Evolutionary conservation across 2,888 invertebrate genomes (phyloP).

Genomic region (Lithophane semibrunnea): DNA sequence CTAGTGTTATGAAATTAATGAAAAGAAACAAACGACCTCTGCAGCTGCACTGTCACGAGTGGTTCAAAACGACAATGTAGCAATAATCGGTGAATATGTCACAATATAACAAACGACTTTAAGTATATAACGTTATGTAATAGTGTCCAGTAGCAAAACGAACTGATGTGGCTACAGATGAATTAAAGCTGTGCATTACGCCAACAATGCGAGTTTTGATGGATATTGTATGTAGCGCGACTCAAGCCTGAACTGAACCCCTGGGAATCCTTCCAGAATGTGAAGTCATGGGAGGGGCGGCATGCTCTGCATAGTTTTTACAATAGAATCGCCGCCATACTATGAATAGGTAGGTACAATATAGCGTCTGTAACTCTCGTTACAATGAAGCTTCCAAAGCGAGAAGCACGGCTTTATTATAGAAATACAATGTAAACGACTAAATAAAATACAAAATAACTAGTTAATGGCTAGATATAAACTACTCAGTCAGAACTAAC

Average conservation of each 20-base stretch:
- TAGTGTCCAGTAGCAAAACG: slow-evolving; percentile 44
- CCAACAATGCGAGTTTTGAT: slow-evolving; percentile 60
- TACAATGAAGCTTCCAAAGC: slow-evolving; percentile 66
- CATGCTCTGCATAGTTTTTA: slow-evolving; percentile 73
- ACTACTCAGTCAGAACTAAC: slow-evolving; percentile 68
- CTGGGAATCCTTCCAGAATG: slow-evolving; percentile 63
- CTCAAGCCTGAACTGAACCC: slow-evolving; percentile 51
- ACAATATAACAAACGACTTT: slow-evolving; percentile 36
- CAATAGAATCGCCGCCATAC: slow-evolving; percentile 66
- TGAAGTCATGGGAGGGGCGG: slow-evolving; percentile 74
- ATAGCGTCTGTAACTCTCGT: slow-evolving; percentile 56
- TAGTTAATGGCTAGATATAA: slow-evolving; percentile 63
- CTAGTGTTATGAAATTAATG: slow-evolving; percentile 21
- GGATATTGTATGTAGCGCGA: slow-evolving; percentile 47
- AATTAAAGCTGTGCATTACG: slow-evolving; percentile 63
- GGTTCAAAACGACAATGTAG: slow-evolving; percentile 18
- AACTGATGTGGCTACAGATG: slow-evolving; percentile 61
- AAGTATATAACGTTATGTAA: slow-evolving; percentile 58
- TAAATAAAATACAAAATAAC: slow-evolving; percentile 62
- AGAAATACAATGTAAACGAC: slow-evolving; percentile 59
- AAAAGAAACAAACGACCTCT: slow-evolving; percentile 15
- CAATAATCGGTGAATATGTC: slow-evolving; percentile 23
- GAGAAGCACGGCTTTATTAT: slow-evolving; percentile 62
- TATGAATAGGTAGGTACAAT: slow-evolving; percentile 61
- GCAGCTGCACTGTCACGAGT: slow-evolving; percentile 32